Conservation (phyloP, 2,797 vertebrate genomes). For the Hoplostethus mediterraneus region DNA sequence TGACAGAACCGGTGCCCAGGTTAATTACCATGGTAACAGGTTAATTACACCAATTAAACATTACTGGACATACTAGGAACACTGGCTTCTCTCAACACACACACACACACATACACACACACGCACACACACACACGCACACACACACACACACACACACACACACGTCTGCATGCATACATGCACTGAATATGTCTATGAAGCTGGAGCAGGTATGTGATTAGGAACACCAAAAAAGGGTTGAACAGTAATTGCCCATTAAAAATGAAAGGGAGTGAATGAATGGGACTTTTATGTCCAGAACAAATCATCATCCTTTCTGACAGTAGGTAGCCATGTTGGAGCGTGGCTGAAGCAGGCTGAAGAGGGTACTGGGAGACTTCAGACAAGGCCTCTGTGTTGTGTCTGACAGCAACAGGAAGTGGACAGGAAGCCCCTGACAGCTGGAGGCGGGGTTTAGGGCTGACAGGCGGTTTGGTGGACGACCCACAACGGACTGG, state of each 20-base stretch:
- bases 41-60: conserved; percentile 80
- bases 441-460: conserved; percentile 64
- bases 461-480: conserved; percentile 47
- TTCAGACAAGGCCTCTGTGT: conserved; percentile 58
- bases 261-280: conserved; percentile 62
- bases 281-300: conserved; percentile 57
- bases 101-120: background rate
- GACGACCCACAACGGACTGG: conserved; percentile 57
- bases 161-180: background rate
- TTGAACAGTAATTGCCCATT: conserved; percentile 61
- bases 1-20: conserved; percentile 75
- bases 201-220: conserved; percentile 37
- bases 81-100: conserved; percentile 55
- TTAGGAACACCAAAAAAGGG: conserved; percentile 53
- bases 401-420: conserved; percentile 72
- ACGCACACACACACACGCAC: background rate
- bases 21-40: conserved; percentile 80
- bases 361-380: conserved; percentile 1
- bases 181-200: too few relatives aligned
- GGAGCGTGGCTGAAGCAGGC: background rate
- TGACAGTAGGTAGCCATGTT: background rate
- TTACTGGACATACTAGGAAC: conserved; percentile 67
- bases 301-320: conserved; percentile 19
- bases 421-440: conserved; percentile 75
- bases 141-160: background rate